phyloP scores from a whole-genome alignment of 2,888 invertebrate genomes.

The Zeuzera pyrina region DNA sequence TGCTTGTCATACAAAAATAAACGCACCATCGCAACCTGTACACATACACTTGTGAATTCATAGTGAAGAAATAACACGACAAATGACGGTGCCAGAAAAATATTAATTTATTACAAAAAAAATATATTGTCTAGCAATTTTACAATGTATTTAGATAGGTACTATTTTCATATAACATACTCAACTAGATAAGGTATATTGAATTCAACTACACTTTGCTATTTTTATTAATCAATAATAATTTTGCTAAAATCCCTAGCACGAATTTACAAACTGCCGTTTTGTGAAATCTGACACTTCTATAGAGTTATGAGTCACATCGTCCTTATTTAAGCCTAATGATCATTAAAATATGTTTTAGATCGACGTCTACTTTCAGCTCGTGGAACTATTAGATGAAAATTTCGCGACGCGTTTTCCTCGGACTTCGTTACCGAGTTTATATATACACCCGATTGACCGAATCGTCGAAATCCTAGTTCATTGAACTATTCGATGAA shows the following conservation, averaged over 20 bases:
- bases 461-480: constrained; percentile 19
- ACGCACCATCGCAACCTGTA: not conserved
- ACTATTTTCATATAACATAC: constrained; percentile 47
- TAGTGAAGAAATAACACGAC: constrained; percentile 17
- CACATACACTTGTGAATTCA: constrained; percentile 8
- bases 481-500: too few relatives aligned
- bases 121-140: constrained; percentile 65
- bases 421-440: too few relatives aligned
- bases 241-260: constrained; percentile 60
- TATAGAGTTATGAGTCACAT: too few relatives aligned
- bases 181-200: constrained; percentile 59
- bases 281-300: too few relatives aligned
- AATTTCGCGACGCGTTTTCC: too few relatives aligned
- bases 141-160: constrained; percentile 51
- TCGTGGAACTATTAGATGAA: too few relatives aligned
- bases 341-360: too few relatives aligned
- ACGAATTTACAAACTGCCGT: constrained; percentile 42
- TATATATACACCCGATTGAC: constrained; percentile 18
- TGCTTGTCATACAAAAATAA: constrained; percentile 1
- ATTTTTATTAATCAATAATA: constrained; percentile 40
- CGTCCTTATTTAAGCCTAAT: too few relatives aligned
- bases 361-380: too few relatives aligned
- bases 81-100: constrained; percentile 53
- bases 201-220: constrained; percentile 67
- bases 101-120: constrained; percentile 44